Percentiles rank a stretch among this genome's conserved stretches.
Evolutionary conservation across 2,113 vertebrate genomes (phyloP).

Genomic region (Fregetta grallaria): DNA sequence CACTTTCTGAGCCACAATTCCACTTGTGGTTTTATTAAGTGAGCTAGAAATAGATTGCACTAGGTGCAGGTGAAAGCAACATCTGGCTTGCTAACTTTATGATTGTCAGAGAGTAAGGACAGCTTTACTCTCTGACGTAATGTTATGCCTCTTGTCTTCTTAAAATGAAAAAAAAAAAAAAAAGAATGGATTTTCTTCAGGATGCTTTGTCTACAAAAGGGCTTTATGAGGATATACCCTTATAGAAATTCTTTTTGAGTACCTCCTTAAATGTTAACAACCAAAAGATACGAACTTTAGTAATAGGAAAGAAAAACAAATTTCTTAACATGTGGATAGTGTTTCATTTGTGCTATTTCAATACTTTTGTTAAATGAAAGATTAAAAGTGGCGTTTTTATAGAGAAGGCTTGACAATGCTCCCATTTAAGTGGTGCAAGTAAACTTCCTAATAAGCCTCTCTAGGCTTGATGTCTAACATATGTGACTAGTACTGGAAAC

Average conservation of each 20-base stretch:
- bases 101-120: not conserved
- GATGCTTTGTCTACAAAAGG: not conserved
- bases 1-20: not conserved
- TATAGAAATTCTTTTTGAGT: not conserved
- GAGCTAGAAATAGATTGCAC: not conserved
- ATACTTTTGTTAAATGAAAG: not conserved
- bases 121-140: not conserved
- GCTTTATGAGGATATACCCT: not conserved
- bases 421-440: not conserved
- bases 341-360: not conserved
- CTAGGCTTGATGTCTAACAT: not conserved
- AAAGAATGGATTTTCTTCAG: not conserved
- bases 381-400: not conserved
- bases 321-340: not conserved
- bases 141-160: not conserved
- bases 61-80: conserved; percentile 13
- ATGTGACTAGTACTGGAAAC: not conserved
- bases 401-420: not conserved
- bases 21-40: conserved; percentile 1
- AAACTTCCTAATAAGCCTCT: not conserved
- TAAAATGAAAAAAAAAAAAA: not conserved
- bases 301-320: not conserved
- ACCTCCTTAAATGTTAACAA: not conserved
- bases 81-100: not conserved
- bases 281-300: not conserved